Conservation (phyloP, 64 coral and sea anemone genomes). For the Montipora capricornis region DNA sequence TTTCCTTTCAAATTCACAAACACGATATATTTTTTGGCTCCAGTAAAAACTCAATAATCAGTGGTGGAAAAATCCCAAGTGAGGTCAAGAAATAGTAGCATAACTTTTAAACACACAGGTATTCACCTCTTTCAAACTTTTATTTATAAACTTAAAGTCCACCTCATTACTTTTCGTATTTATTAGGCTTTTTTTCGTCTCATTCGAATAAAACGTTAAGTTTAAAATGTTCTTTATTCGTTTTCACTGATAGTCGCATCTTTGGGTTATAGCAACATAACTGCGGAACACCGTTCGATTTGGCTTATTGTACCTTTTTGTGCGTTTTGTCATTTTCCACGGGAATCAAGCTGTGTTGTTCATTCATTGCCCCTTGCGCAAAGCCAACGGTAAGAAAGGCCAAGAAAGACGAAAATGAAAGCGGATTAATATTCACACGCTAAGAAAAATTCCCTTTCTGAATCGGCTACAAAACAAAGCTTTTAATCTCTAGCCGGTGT, state of each 20-base stretch:
- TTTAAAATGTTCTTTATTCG: too few species aligned
- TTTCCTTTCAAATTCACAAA: neutral
- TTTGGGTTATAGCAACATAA: too few species aligned
- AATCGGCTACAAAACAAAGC: neutral
- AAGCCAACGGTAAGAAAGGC: neutral
- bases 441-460: neutral
- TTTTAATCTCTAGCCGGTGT: neutral
- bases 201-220: too few species aligned
- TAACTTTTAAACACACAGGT: too few species aligned
- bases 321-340: neutral
- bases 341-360: neutral
- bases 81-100: neutral
- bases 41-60: neutral
- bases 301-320: neutral
- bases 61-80: neutral
- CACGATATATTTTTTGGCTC: neutral
- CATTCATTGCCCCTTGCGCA: neutral
- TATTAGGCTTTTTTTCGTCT: too few species aligned
- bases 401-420: neutral
- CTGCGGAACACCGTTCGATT: neutral
- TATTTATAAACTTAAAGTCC: too few species aligned
- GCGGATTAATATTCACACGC: conserved; percentile 12
- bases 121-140: too few species aligned
- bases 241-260: too few species aligned
- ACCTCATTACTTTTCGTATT: too few species aligned